Evolutionary conservation across 2,113 vertebrate species (phyloP).

Genomic region (Euleptes europaea): DNA sequence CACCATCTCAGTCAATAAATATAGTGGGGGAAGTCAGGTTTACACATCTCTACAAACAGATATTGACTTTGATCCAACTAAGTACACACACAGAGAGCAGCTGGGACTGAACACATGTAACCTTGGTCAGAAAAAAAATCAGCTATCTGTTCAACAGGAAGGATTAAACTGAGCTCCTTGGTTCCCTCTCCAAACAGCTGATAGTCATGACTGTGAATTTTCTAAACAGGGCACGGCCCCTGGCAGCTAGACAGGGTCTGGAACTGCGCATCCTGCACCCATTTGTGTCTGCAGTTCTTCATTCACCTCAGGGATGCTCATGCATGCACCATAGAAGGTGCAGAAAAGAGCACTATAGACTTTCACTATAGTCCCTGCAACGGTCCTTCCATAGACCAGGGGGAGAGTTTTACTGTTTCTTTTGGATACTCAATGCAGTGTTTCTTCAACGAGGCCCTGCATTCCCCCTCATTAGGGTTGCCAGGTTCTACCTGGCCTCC

Average conservation of each 20-base stretch:
- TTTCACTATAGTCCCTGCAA: neutral
- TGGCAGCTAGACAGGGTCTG: too few relatives aligned
- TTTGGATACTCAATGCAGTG: neutral
- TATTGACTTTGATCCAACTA: neutral
- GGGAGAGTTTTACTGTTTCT: neutral
- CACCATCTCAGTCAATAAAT: neutral
- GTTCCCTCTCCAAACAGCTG: too few relatives aligned
- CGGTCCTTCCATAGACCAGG: conserved; percentile 1
- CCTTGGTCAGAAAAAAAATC: neutral
- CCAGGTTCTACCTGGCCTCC: too few relatives aligned
- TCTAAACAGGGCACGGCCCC: too few relatives aligned
- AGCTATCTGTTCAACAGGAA: neutral
- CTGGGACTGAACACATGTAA: neutral
- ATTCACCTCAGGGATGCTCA: too few relatives aligned
- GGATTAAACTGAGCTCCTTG: too few relatives aligned
- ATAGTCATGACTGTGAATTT: too few relatives aligned
- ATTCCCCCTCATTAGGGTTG: too few relatives aligned
- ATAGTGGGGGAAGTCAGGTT: neutral
- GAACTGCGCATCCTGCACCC: too few relatives aligned
- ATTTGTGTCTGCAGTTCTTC: too few relatives aligned
- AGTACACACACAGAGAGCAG: neutral
- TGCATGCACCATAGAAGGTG: too few relatives aligned
- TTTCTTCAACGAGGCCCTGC: neutral
- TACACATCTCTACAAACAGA: neutral
- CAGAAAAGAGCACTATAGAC: too few relatives aligned